Base-by-base conservation (phyloP, 2,113 vertebrate species). In the Sander vitreus region DNA sequence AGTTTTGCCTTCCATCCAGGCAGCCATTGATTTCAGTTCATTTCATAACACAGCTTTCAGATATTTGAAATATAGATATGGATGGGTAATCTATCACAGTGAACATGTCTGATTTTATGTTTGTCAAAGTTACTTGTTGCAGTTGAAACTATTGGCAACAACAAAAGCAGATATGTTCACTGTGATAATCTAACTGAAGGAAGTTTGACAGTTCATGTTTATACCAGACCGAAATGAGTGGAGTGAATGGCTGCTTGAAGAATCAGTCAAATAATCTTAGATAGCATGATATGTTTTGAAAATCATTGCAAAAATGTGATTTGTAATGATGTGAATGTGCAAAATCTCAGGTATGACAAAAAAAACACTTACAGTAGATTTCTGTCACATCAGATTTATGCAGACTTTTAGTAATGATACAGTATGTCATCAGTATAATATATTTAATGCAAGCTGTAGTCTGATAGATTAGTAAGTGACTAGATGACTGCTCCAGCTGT, bases 401-500 rank as follows among this genome's bases (percentile, higher is more conserved):
- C 8, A 16, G 9, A 5, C 27, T 43, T 27, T 25, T 33, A 60
- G 13, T 47, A 33, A 50, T 47, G 36, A 43, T 16, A 39, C 21
- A 59, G 12, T 50, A 1, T 78, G 10, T 23, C 25, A 59, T 54
- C n/a, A 19, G 47, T 65, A 0, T 15, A 30, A 67, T 74, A 16
- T 18, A 14, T 71, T 5, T 65, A 39, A 55, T 59, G 18, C 15
- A 53, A 25, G 60, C 9, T 23, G 11, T 16, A 43, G 39, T 53
- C 21, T 23, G 71, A 48, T 30, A 18, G 45, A 8, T 50, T 47
- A 9, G 5, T 68, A 50, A 21, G 14, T 55, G 47, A 51, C 47
- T 60, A 16, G 33, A 43, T 7, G 16, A 59, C 65, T 72, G 66
- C 62, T 67, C 25, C 16, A 27, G 47, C 59, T 55, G 45, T 76